Evolutionary conservation across 2,797 vertebrate species (phyloP).

Genomic region (Liparis tanakae): DNA sequence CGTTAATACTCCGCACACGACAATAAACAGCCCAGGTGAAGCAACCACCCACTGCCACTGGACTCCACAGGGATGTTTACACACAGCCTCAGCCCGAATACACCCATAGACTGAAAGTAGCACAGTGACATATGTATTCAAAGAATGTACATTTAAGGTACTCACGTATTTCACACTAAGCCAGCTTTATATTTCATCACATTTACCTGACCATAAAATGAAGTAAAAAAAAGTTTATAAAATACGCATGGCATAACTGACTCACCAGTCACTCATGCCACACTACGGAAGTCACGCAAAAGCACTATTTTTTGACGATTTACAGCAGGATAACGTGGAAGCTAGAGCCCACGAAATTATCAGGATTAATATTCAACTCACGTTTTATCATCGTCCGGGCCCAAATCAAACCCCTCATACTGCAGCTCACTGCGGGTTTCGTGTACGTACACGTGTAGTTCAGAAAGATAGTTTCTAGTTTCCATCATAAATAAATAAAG

Average conservation of each 20-base stretch:
- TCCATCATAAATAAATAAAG: constrained; percentile 44
- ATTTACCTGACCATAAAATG: neutral
- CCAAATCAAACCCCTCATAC: constrained; percentile 37
- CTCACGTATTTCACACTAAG: neutral
- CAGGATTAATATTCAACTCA: constrained; percentile 39
- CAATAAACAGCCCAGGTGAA: neutral
- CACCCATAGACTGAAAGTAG: no score
- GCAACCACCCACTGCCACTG: neutral
- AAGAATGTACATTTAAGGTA: neutral
- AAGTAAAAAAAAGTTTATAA: neutral
- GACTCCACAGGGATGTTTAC: neutral
- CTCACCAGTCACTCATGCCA: no score
- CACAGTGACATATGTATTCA: neutral
- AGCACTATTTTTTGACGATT: neutral
- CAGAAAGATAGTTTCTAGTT: constrained; percentile 33
- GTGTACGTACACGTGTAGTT: constrained; percentile 51
- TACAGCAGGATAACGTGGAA: neutral
- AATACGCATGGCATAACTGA: neutral
- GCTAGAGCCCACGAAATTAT: neutral
- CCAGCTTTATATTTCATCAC: neutral
- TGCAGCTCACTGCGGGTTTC: rapidly evolving
- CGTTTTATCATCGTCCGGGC: constrained; percentile 63
- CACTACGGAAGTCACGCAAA: neutral
- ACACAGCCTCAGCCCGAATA: neutral
- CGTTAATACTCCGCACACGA: neutral